Evolutionary conservation across 1,140 invertebrate genomes (phyloP), one percentile per base, ranked within the genome.

Genomic region (Neodiprion virginianus): DNA sequence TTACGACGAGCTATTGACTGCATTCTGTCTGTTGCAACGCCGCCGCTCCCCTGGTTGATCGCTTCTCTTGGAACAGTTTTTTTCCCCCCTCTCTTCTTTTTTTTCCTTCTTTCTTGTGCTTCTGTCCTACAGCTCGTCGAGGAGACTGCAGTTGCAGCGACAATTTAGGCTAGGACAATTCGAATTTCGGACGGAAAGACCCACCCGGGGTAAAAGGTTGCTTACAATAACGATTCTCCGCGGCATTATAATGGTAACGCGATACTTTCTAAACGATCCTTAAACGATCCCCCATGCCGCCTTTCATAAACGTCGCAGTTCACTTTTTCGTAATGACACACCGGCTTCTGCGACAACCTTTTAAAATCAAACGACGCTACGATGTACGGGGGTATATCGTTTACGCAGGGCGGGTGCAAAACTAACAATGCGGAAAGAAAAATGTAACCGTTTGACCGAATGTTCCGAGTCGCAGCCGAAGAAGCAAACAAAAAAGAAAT

Each of bases 91-190:
- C 21, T 14, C 47, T 49, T 21, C 40, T 7, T 10, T 49, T 67
- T 49, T 61, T 69, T 69, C 17, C 11, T 48, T 69, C 2, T 50
- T 53, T 49, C 72, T 65, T 74, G 4, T 71, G 11, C 61, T 69
- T 23, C 12, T 61, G 67, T 21, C 1, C 72, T 53, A 17, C n/a
- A 23, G 49, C 69, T 48, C 28, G 65, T 48, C 72, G 47, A 70
- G 72, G 73, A 65, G 68, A 75, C 71, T 70, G 67, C 65, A 61
- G 66, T 49, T 48, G 49, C 67, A 67, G 48, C 69, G 67, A 73
- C 72, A 65, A 14, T 65, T 14, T 65, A 1, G 5, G 5, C 28
- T 40, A 40, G 28, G 28, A 40, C 28, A 40, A 40, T 40, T 40
- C 28, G 28, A 40, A 40, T 40, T 40, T 40, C 28, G 28, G 28